Conservation (phyloP, 2,113 vertebrate genomes). For the Merops nubicus region DNA sequence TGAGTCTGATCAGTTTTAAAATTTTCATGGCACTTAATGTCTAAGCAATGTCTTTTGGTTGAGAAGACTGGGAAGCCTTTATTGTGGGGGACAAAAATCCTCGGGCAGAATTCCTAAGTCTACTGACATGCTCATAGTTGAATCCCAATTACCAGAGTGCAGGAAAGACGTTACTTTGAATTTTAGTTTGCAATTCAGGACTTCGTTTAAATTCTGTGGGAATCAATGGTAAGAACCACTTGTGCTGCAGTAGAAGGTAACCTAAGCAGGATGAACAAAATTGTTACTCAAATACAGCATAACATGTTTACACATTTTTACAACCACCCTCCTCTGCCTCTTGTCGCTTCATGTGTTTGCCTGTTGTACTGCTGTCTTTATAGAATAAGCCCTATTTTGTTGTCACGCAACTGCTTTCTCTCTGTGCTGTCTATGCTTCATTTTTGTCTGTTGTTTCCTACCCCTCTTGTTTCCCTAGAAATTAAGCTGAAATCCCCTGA, state of each 20-base stretch:
- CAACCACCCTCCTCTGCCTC: not conserved
- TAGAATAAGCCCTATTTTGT: not conserved
- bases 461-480: not conserved
- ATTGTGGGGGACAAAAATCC: not conserved
- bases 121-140: fast-evolving
- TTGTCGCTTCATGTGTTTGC: not conserved
- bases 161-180: not conserved
- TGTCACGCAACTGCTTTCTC: fast-evolving
- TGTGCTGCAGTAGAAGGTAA: not conserved
- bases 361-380: not conserved
- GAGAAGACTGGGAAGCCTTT: not conserved
- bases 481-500: not conserved
- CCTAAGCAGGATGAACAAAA: not conserved
- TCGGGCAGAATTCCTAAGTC: not conserved
- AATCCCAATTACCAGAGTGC: not conserved
- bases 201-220: not conserved
- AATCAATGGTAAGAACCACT: not conserved
- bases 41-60: not conserved
- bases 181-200: not conserved
- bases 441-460: not conserved
- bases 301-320: not conserved
- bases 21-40: not conserved
- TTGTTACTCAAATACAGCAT: not conserved
- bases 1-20: not conserved
- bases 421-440: not conserved